Conservation (phyloP, 2,797 vertebrate genomes). For the Typhlichthys eigenmanni region DNA sequence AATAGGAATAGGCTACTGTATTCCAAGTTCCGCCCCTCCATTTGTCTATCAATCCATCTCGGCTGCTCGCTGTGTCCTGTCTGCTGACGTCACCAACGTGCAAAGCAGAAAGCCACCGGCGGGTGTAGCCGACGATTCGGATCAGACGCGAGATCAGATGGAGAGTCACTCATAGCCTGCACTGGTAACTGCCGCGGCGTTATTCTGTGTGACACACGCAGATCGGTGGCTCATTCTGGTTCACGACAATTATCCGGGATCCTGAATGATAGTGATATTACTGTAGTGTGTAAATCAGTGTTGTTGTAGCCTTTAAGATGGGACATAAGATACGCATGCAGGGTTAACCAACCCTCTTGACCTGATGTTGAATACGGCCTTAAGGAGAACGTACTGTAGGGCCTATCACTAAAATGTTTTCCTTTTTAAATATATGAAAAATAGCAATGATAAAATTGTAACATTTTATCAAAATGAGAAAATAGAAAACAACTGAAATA, state of each 20-base stretch:
- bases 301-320: not conserved
- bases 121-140: conserved; percentile 30
- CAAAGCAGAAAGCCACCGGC: conserved; percentile 66
- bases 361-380: not conserved
- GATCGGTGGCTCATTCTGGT: not conserved
- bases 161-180: conserved; percentile 35
- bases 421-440: not conserved
- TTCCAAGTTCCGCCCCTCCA: conserved; percentile 75
- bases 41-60: conserved; percentile 78
- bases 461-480: not conserved
- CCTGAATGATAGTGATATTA: too few relatives aligned
- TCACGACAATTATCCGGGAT: too few relatives aligned
- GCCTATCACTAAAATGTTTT: too few relatives aligned
- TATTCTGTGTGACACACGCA: too few relatives aligned
- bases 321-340: too few relatives aligned
- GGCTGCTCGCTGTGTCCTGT: conserved; percentile 61
- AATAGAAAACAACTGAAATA: not conserved
- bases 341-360: conserved; percentile 32
- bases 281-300: conserved; percentile 27
- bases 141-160: conserved; percentile 37
- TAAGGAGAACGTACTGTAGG: too few relatives aligned
- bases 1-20: conserved; percentile 63
- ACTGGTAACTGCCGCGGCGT: too few relatives aligned
- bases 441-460: not conserved
- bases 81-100: conserved; percentile 77